A percentile compares a stretch with the other conserved stretches of the same genome.
phyloP scores from a whole-genome alignment of 2,113 vertebrate species.

The Zosterops hypoxanthus region DNA sequence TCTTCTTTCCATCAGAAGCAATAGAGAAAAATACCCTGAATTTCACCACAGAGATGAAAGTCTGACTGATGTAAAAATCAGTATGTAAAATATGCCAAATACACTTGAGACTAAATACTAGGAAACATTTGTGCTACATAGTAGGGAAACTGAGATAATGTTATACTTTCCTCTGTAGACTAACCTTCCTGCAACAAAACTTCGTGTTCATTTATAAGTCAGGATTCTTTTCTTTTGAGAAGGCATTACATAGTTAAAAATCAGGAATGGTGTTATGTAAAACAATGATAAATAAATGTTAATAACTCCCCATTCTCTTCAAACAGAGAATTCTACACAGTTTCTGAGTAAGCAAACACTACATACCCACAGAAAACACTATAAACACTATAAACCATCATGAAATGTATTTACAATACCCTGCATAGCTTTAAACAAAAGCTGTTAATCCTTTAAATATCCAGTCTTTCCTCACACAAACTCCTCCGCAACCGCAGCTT shows the following conservation, averaged over 20 bases:
- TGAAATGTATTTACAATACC: conserved; percentile 18
- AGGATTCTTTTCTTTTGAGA: background rate
- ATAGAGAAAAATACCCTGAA: background rate
- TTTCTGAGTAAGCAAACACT: conserved; percentile 27
- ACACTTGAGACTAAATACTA: background rate
- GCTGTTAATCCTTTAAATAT: background rate
- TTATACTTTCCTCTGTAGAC: background rate
- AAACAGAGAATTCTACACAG: background rate
- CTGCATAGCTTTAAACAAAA: conserved; percentile 47
- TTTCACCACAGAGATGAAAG: background rate
- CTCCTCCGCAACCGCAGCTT: background rate
- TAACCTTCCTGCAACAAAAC: background rate
- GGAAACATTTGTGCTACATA: background rate
- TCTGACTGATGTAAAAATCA: background rate
- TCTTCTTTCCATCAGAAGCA: background rate
- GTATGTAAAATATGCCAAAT: background rate
- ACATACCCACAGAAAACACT: background rate
- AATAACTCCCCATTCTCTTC: background rate
- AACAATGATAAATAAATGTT: conserved; percentile 32
- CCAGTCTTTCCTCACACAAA: background rate
- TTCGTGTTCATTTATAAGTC: background rate
- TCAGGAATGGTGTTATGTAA: conserved; percentile 10
- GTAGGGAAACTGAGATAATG: background rate
- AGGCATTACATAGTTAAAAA: conserved; percentile 18
- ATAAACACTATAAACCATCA: conserved; percentile 20